phyloP scores from a whole-genome alignment of 2,113 vertebrate genomes.

The Panthera leo region DNA sequence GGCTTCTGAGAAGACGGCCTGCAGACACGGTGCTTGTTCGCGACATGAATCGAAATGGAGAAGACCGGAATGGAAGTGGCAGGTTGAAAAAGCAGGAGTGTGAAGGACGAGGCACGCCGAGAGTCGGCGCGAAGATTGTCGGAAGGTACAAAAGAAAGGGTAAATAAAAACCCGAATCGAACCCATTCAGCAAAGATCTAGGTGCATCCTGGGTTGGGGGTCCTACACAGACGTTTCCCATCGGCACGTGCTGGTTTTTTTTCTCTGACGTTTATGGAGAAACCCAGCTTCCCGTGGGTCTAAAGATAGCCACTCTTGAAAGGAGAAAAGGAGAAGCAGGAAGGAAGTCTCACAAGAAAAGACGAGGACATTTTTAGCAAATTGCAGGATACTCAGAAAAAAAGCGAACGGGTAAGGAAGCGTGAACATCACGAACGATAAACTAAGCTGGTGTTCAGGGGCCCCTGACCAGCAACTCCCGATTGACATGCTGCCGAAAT shows the following conservation, averaged over 20 bases:
- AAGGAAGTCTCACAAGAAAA: not conserved
- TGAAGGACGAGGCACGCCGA: not conserved
- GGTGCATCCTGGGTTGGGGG: rapidly evolving
- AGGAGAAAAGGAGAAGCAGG: not conserved
- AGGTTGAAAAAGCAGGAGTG: not conserved
- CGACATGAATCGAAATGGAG: not conserved
- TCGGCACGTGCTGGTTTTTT: no score
- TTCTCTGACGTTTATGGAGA: not conserved
- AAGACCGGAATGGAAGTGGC: not conserved
- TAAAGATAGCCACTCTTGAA: not conserved
- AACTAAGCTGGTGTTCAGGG: not conserved
- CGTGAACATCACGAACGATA: not conserved
- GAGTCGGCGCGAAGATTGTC: not conserved
- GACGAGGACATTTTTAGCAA: not conserved
- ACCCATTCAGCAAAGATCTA: not conserved
- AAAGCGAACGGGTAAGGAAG: not conserved
- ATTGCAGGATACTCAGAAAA: not conserved
- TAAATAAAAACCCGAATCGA: not conserved
- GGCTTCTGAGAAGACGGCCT: rapidly evolving
- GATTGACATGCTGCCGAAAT: not conserved
- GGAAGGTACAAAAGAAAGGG: not conserved
- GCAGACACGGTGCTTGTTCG: not conserved
- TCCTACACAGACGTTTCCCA: not conserved
- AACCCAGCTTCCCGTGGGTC: not conserved
- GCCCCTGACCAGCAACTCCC: not conserved